Evolutionary conservation across 2,888 invertebrate genomes (phyloP).

Genomic region (Petrolisthes cinctipes): DNA sequence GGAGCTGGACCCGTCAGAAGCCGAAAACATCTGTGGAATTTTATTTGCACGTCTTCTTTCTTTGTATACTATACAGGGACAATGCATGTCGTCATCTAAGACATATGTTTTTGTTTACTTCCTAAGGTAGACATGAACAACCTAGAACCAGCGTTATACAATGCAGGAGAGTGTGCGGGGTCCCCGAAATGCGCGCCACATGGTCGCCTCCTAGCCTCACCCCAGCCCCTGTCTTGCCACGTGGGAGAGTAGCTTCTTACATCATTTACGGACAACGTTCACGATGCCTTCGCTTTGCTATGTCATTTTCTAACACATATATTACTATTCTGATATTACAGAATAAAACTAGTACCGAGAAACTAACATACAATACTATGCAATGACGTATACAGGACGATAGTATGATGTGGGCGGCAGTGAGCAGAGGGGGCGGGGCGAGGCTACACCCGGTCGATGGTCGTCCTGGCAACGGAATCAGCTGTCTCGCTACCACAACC

Average conservation of each 20-base stretch:
- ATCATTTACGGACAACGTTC: neutral
- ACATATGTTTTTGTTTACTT: neutral
- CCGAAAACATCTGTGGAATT: constrained; percentile 23
- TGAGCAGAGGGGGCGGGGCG: constrained; percentile 36
- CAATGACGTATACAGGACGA: neutral
- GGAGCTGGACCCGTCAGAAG: constrained; percentile 27
- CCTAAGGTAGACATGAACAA: constrained; percentile 24
- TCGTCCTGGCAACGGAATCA: constrained; percentile 63
- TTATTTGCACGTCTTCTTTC: neutral
- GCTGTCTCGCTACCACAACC: constrained; percentile 49
- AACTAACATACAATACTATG: too few relatives aligned
- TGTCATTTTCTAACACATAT: too few relatives aligned
- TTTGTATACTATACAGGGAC: neutral
- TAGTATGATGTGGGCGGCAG: constrained; percentile 23
- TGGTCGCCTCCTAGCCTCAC: constrained; percentile 57
- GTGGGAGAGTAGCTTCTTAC: constrained; percentile 37
- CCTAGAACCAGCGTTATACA: constrained; percentile 32
- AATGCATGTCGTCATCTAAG: neutral
- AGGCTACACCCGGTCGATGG: constrained; percentile 65
- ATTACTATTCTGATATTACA: too few relatives aligned
- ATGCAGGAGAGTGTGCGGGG: constrained; percentile 52
- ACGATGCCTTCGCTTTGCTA: neutral
- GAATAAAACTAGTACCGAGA: too few relatives aligned
- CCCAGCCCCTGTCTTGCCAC: constrained; percentile 39
- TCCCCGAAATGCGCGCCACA: constrained; percentile 57